Conservation (phyloP, 2,113 vertebrate species). For the Ciconia boyciana region DNA sequence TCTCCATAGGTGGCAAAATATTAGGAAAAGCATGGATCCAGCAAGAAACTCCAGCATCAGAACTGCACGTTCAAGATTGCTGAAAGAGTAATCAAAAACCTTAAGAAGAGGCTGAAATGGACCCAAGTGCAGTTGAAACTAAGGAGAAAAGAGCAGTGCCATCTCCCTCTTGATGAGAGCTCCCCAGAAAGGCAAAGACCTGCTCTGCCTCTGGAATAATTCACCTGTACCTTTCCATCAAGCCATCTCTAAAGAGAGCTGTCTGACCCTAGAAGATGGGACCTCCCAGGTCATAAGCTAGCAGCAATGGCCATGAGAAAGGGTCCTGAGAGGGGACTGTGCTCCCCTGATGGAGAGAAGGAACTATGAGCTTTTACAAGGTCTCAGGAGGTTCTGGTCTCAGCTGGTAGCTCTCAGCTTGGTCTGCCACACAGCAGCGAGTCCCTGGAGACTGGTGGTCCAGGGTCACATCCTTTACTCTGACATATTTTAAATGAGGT, state of each 20-base stretch:
- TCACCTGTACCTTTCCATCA: neutral
- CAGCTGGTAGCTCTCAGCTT: neutral
- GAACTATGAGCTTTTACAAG: neutral
- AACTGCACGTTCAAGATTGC: neutral
- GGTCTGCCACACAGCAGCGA: rapidly evolving
- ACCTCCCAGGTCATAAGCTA: neutral
- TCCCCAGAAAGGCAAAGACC: neutral
- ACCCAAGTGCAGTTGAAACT: neutral
- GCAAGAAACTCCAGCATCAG: neutral
- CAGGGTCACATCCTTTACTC: neutral
- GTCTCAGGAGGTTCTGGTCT: neutral
- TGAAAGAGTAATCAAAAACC: neutral
- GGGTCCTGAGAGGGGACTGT: neutral
- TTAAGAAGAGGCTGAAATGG: neutral
- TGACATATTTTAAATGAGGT: neutral
- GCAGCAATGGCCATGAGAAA: neutral
- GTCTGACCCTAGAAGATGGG: neutral
- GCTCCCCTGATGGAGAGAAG: neutral
- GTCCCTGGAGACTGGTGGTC: neutral
- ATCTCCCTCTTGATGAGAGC: neutral
- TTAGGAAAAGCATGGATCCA: neutral
- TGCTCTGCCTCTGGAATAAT: neutral
- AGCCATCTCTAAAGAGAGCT: neutral
- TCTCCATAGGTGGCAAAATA: neutral
- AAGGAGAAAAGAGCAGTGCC: neutral